Base-by-base conservation (phyloP, 2,888 invertebrate genomes). In the Amphiduros pacificus region DNA sequence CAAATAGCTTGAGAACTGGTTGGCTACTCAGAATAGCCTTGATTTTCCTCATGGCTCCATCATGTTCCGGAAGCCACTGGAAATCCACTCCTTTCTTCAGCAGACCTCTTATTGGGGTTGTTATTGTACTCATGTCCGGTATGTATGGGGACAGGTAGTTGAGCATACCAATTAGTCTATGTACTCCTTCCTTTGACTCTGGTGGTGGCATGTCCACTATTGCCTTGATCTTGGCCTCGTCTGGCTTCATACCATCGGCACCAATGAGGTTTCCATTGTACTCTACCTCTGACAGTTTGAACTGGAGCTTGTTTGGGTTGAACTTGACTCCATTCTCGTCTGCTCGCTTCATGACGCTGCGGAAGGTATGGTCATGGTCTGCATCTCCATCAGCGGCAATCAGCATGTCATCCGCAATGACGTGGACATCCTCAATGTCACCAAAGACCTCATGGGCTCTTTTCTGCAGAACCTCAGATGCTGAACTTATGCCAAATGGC, bases 171-270 rank as follows among this genome's bases (percentile, higher is more conserved):
- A 65, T 55, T 27, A 66, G 56, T 11, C 66, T 14, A 11, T 67
- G 26, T 0, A 69, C 59, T 4, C 67, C 69, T 49, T 69, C 61
- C 52, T 70, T 69, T 48, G 68, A 67, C 31, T 28, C 24, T 36
- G 70, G 69, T 28, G 52, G 54, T 17, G 68, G 66, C 71, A 71
- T 72, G 5, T 68, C 60, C 1, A 26, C 31, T 1, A 73, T 59
- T 14, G 71, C 67, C 9, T 55, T 26, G 2, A 68, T 54, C 26
- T 73, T 69, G 6, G 50, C 55, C 2, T 64, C 62, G 40, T 72
- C 68, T 2, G 67, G 59, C 29, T 60, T 17, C 11, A 71, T 11
- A 20, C 56, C 55, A n/a, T 61, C 55, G 5, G 27, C 17, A 1
- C 54, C 24, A 3, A 60, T 28, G 17, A 22, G 22, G 20, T 31